A percentile compares a stretch with the other conserved stretches of the same genome.
Evolutionary conservation across 2,113 vertebrate species (phyloP).

Genomic region (Orthonyx spaldingii): DNA sequence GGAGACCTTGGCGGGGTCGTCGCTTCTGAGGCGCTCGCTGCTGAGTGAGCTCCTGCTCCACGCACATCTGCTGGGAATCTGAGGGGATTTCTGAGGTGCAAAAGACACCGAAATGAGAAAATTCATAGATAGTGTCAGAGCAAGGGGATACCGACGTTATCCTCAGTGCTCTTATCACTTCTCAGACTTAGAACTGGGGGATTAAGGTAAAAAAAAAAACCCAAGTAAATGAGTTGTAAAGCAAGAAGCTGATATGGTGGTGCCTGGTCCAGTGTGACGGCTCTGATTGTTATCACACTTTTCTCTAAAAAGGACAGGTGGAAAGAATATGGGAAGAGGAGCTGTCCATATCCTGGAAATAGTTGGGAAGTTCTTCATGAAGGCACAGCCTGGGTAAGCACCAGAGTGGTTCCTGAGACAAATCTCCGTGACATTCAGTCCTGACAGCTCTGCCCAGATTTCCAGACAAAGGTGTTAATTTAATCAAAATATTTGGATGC

Average conservation of each 20-base stretch:
- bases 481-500: not conserved
- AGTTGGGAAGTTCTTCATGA: accelerated
- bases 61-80: not conserved
- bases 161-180: not conserved
- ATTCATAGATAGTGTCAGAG: not conserved
- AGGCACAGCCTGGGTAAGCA: not conserved
- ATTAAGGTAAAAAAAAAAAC: not conserved
- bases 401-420: not conserved
- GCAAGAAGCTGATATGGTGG: not conserved
- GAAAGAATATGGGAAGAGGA: not conserved
- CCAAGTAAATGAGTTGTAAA: not conserved
- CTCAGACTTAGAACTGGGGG: not conserved
- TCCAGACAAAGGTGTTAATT: not conserved
- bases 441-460: not conserved
- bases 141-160: not conserved
- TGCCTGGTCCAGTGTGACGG: not conserved
- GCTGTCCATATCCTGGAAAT: not conserved
- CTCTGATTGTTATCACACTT: not conserved
- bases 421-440: not conserved
- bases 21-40: accelerated
- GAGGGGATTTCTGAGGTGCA: not conserved
- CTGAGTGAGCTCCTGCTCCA: accelerated
- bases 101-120: not conserved
- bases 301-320: not conserved
- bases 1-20: accelerated